These are phyloP conservation scores for Drosophila bifasciata DNA, from an alignment of 1,140 invertebrate genomes.

Conservation along the genomic window DNA sequence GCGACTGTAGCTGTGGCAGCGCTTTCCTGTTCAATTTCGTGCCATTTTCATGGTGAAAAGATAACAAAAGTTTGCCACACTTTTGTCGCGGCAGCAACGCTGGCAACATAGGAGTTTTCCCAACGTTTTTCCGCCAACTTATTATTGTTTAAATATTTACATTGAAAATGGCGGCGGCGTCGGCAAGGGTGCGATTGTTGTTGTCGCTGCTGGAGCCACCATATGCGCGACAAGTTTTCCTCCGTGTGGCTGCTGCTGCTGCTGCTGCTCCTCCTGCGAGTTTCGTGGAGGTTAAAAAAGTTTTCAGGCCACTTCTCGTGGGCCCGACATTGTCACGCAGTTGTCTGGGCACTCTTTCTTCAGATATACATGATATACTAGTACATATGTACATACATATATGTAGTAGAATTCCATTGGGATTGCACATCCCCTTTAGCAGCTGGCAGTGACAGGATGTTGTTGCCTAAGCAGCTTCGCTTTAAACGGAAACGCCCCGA, in stretches of 20 bases:
- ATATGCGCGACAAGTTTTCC: slow-evolving; percentile 61
- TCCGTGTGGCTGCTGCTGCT: background rate
- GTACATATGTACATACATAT: background rate
- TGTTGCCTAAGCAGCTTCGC: slow-evolving; percentile 11
- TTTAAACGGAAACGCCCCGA: slow-evolving; percentile 20
- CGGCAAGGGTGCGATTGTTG: slow-evolving; percentile 31
- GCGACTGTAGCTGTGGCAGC: slow-evolving; percentile 3
- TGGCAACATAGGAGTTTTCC: slow-evolving; percentile 65
- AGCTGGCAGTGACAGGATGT: slow-evolving; percentile 12
- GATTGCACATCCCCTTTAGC: background rate
- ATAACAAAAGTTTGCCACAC: slow-evolving; percentile 75
- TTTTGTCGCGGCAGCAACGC: slow-evolving; percentile 44
- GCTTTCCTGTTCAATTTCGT: slow-evolving; percentile 58
- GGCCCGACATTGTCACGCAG: slow-evolving; percentile 68
- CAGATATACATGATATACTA: slow-evolving; percentile 6
- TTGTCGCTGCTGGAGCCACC: slow-evolving; percentile 19
- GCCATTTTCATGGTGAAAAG: slow-evolving; percentile 75
- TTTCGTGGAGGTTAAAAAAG: slow-evolving; percentile 40
- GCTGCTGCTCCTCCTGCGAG: background rate
- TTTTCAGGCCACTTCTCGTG: slow-evolving; percentile 45
- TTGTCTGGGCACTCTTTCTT: slow-evolving; percentile 45
- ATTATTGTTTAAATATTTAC: slow-evolving; percentile 83
- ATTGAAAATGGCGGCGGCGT: slow-evolving; percentile 41
- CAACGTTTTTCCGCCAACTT: slow-evolving; percentile 77
- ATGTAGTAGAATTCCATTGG: background rate